Percentiles rank a stretch among this genome's conserved stretches.
phyloP scores from a whole-genome alignment of 2,888 invertebrate genomes.

The Macrosiphum euphorbiae region DNA sequence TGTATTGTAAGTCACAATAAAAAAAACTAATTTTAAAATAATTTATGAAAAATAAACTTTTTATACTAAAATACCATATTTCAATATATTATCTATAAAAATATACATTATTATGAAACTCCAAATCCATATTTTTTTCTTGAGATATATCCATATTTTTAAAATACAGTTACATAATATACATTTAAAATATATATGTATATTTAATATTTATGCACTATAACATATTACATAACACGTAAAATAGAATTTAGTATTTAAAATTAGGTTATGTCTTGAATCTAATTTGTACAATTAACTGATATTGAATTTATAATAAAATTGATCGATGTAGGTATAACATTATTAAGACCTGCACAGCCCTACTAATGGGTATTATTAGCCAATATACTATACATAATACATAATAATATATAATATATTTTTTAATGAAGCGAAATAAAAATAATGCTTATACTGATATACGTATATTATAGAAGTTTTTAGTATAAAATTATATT shows the following conservation, averaged over 20 bases:
- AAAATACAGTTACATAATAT: not conserved
- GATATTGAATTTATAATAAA: not conserved
- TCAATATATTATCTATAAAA: not conserved
- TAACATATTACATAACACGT: not conserved
- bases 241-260: not conserved
- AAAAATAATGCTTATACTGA: not conserved
- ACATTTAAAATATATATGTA: too few species aligned
- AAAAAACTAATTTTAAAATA: not conserved
- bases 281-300: not conserved
- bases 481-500: slow-evolving; percentile 9
- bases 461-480: not conserved
- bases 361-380: not conserved
- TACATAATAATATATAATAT: not conserved
- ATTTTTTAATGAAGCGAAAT: not conserved
- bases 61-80: not conserved
- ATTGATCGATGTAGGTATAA: not conserved
- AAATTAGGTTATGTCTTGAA: not conserved
- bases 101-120: not conserved
- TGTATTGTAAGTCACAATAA: not conserved
- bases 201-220: not conserved
- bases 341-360: not conserved
- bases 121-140: not conserved
- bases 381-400: not conserved
- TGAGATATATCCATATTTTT: not conserved
- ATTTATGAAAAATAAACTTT: not conserved